Base-by-base conservation (phyloP, 2,113 vertebrate genomes). In the Solenodon paradoxus region DNA sequence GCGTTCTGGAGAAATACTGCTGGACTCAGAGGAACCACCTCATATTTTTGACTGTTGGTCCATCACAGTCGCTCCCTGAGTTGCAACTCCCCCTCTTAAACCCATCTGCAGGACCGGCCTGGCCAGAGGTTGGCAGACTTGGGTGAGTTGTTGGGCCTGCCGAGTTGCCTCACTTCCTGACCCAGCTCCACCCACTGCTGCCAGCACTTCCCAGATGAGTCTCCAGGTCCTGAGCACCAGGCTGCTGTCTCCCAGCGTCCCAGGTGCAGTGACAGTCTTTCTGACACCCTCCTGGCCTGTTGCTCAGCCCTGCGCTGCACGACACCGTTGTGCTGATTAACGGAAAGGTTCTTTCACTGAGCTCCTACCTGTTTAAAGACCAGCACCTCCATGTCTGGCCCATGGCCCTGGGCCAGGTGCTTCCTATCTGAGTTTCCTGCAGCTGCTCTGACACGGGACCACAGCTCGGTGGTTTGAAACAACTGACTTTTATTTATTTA, bases 171-270 rank as follows among this genome's bases (percentile, higher is more conserved):
- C 72, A 63, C 38, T 69, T 78, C 72, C 61, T 57, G 45, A 74
- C 24, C 45, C 82, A 13, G 19, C 69, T 72, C 82, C 95, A 94
- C 93, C 97, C 87, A 26, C 13, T 9, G 49, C 83, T 82, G 85
- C 55, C 35, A 86, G 57, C 93, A 78, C 93, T 88, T 89, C 64
- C 47, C 78, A 77, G 53, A 82, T 66, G 88, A 97, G 38, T 96
- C 95, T 96, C 53, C 78, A 40, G 32, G 20, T 45, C 53, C 32
- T 8, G 42, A 28, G 42, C 51, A 53, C n/a, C 61, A 90, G 53
- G 28, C 12, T 2, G 55, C 45, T 77, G n/a, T 75, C 74, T 82
- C 68, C 87, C 53, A 88, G n/a, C 5, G 47, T 66, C 42, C 35
- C 35, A 38, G n/a, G 71, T 10, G n/a, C n/a, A n/a, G n/a, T 69